Conservation (phyloP, 2,113 vertebrate genomes). For the Cynopterus brachyotis region DNA sequence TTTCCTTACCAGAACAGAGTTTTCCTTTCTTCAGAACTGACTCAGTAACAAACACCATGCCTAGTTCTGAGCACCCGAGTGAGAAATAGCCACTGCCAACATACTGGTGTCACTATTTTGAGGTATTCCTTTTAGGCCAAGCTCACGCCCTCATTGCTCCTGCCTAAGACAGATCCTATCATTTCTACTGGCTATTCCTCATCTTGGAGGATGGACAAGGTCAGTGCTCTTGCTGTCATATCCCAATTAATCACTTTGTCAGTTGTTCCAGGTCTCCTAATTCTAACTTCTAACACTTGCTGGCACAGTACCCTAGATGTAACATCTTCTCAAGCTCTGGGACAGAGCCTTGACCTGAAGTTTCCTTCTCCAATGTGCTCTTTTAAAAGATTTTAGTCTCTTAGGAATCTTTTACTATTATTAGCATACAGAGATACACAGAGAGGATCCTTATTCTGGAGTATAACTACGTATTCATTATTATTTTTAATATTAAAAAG, state of each 20-base stretch:
- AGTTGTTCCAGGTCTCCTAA: neutral
- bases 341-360: neutral
- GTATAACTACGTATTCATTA: neutral
- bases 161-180: neutral
- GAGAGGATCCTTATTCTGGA: neutral
- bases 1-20: neutral
- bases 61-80: neutral
- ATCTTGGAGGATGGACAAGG: neutral
- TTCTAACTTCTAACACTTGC: neutral
- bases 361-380: neutral
- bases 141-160: neutral
- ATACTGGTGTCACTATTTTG: neutral
- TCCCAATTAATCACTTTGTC: neutral
- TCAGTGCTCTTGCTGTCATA: neutral
- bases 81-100: neutral
- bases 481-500: neutral
- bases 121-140: neutral
- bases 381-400: neutral
- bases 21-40: neutral
- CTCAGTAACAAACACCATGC: neutral
- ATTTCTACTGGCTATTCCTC: neutral
- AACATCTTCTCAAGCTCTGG: neutral
- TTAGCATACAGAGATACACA: neutral
- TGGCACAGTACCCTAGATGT: neutral
- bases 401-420: neutral